phyloP scores from a whole-genome alignment of 2,797 vertebrate species.

The Hirundo rustica region DNA sequence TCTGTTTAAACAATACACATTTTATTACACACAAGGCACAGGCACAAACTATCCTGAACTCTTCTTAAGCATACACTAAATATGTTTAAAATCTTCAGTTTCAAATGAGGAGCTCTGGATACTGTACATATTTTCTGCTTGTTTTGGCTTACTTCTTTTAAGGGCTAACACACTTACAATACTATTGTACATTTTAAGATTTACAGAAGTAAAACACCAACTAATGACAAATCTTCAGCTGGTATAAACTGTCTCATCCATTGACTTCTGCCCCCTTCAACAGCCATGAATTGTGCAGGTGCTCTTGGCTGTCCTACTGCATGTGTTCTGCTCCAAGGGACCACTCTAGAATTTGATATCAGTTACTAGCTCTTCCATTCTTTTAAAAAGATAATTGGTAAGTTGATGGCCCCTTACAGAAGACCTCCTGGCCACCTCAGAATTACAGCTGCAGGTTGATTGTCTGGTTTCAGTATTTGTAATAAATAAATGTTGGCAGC shows the following conservation, averaged over 20 bases:
- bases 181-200: neutral
- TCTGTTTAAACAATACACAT: neutral
- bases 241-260: neutral
- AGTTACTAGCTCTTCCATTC: neutral
- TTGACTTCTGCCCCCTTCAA: neutral
- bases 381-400: neutral
- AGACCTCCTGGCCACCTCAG: neutral
- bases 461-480: neutral
- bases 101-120: neutral
- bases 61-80: neutral
- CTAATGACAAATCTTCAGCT: neutral
- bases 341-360: neutral
- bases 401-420: neutral
- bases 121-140: accelerated
- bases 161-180: neutral
- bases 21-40: neutral
- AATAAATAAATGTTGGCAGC: constrained; percentile 9
- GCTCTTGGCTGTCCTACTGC: neutral
- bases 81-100: neutral
- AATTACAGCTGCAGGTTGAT: constrained; percentile 1
- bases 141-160: neutral
- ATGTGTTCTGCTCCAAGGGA: neutral
- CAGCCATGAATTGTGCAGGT: neutral
- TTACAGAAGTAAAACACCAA: neutral
- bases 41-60: neutral